Evolutionary conservation across 1,140 invertebrate genomes (phyloP), one percentile per base, ranked within the genome.

Genomic region (Neotoxoptera formosana): DNA sequence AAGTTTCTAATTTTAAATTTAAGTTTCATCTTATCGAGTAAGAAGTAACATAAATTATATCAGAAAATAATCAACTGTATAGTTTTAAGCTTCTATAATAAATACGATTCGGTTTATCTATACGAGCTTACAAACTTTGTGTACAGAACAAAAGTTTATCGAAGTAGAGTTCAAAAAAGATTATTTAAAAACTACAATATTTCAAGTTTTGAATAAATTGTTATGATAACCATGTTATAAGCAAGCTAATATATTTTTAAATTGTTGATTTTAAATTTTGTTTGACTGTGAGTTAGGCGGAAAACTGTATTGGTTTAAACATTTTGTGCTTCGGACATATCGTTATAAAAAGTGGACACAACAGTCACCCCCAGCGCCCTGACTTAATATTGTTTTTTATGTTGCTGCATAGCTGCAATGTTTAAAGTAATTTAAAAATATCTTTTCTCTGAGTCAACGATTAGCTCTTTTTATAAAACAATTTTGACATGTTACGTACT

Each of bases 21-120:
- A 88, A 88, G 17, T 88, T 48, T 88, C 20, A 88, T 51, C 47
- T 20, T 51, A 51, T 30, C 7, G 21, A 89, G 34, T 23, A 53
- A 89, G 3, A 3, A 36, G n/a, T 53, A 36, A 89, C 30, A 89
- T 89, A 51, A 89, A 89, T 89, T 89, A 89, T 89, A n/a, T 25
- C 48, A 53, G 48, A 36, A 89, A 89, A 89, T 53, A 89, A 89
- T 89, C 48, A 53, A 53, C 86, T 21, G n/a, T 86, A 36, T 53
- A 53, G 87, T 89, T 53, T 53, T 36, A 89, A 53, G 48, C n/a
- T 89, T 89, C 20, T 89, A 34, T 89, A 89, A 89, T 89, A 53
- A 89, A 53, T 89, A 53, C 87, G 53, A 53, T 89, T 53, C 87
- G 21, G n/a, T 53, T 89, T 53, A 89, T 53, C 87, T 89, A 53